A percentile compares a stretch with the other conserved stretches of the same genome.
These are phyloP conservation scores for Uloborus plumipes DNA, from an alignment of 2,888 invertebrate genomes.

Conservation along the genomic window DNA sequence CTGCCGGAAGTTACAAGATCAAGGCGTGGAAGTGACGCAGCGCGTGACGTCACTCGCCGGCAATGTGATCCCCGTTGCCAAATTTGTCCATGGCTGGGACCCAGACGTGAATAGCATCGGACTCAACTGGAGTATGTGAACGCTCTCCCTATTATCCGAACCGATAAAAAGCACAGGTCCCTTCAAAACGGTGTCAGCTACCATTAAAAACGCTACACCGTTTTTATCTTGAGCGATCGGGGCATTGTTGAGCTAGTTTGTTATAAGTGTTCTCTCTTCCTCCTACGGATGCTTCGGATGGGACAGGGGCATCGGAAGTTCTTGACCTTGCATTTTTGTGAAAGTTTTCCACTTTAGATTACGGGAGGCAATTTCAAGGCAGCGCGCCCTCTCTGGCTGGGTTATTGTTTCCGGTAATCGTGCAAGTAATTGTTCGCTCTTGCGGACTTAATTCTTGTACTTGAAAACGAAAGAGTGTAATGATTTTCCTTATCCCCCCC, in stretches of 20 bases:
- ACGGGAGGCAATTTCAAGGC: too few species aligned
- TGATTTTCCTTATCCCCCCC: too few species aligned
- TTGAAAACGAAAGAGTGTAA: too few species aligned
- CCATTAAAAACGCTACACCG: conserved; percentile 9
- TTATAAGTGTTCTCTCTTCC: background rate
- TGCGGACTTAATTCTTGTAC: too few species aligned
- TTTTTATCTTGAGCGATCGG: conserved; percentile 3
- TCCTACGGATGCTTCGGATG: background rate
- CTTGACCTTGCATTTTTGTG: too few species aligned
- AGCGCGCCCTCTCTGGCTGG: too few species aligned
- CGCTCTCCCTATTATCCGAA: conserved; percentile 18
- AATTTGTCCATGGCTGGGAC: conserved; percentile 57
- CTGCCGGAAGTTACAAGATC: conserved; percentile 20
- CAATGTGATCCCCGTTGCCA: conserved; percentile 61
- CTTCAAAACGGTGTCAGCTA: conserved; percentile 33
- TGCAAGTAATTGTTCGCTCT: too few species aligned
- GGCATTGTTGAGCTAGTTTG: conserved; percentile 3
- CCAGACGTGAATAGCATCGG: conserved; percentile 33
- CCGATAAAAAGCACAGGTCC: conserved; percentile 9
- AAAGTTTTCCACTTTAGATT: too few species aligned
- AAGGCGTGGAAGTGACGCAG: conserved; percentile 27
- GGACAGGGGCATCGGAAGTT: too few species aligned
- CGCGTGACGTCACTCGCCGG: conserved; percentile 22
- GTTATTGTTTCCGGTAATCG: too few species aligned
- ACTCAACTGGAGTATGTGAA: background rate